Evolutionary conservation across 1,140 invertebrate genomes (phyloP).

Genomic region (Dreissena polymorpha): DNA sequence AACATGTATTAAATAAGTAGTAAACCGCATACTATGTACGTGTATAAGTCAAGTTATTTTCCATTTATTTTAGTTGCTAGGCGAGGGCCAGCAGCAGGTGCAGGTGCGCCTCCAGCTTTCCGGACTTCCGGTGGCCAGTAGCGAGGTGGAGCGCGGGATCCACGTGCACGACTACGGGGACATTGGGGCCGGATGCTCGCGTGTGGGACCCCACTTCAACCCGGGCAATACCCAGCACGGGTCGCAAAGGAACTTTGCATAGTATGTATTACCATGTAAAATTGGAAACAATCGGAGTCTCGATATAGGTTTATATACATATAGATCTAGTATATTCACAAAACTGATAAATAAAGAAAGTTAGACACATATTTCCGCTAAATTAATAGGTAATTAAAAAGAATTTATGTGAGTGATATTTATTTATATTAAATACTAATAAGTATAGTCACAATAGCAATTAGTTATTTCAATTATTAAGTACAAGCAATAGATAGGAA

Average conservation of each 20-base stretch:
- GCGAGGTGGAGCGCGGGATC: constrained; percentile 59
- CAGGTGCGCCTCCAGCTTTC: constrained; percentile 62
- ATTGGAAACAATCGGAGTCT: not conserved
- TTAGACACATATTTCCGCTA: too few relatives aligned
- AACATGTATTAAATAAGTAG: too few relatives aligned
- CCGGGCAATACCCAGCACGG: constrained; percentile 60
- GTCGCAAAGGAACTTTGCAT: constrained; percentile 61
- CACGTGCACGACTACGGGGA: constrained; percentile 65
- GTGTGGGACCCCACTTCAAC: constrained; percentile 64
- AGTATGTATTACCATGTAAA: constrained; percentile 48
- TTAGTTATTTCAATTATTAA: too few relatives aligned
- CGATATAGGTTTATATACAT: not conserved
- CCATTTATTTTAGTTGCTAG: constrained; percentile 54
- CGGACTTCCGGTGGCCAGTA: constrained; percentile 58
- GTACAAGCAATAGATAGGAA: too few relatives aligned
- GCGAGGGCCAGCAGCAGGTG: constrained; percentile 55
- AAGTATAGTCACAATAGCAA: too few relatives aligned
- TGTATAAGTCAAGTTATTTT: too few relatives aligned
- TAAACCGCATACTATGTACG: too few relatives aligned
- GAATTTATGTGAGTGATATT: too few relatives aligned
- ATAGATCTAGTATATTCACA: too few relatives aligned
- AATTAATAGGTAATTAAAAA: too few relatives aligned
- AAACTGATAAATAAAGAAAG: too few relatives aligned
- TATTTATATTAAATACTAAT: too few relatives aligned
- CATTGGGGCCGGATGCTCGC: constrained; percentile 56